phyloP scores from a whole-genome alignment of 2,888 invertebrate species.

The Hydriomena furcata region DNA sequence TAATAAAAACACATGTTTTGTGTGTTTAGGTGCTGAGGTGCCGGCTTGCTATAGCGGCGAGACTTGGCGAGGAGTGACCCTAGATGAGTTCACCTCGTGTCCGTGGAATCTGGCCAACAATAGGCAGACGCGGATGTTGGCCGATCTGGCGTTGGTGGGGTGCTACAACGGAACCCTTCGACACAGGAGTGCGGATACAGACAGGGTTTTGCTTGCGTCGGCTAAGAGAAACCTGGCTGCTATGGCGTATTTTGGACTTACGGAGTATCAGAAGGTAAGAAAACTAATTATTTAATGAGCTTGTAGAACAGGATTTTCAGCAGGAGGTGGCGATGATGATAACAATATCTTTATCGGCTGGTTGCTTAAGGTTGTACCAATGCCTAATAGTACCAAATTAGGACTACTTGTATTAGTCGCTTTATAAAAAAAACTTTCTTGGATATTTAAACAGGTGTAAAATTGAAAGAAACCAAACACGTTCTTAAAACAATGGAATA shows the following conservation, averaged over 20 bases:
- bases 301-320: not conserved
- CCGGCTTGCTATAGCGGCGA: slow-evolving; percentile 91
- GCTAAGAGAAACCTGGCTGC: slow-evolving; percentile 97
- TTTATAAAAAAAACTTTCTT: too few relatives aligned
- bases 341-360: too few relatives aligned
- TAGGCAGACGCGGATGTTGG: slow-evolving; percentile 98
- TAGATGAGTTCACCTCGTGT: slow-evolving; percentile 96
- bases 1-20: slow-evolving; percentile 18
- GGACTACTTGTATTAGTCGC: too few relatives aligned
- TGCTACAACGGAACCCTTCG: slow-evolving; percentile 95
- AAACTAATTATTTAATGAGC: not conserved
- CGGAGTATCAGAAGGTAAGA: slow-evolving; percentile 94
- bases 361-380: too few relatives aligned
- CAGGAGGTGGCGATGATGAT: too few relatives aligned
- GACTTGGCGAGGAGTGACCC: slow-evolving; percentile 94
- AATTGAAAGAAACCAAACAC: not conserved
- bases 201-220: slow-evolving; percentile 94
- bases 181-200: slow-evolving; percentile 87
- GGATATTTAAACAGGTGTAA: slow-evolving; percentile 1
- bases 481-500: not conserved
- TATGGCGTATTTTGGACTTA: slow-evolving; percentile 98
- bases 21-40: slow-evolving; percentile 86
- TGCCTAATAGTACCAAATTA: too few relatives aligned
- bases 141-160: slow-evolving; percentile 96
- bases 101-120: slow-evolving; percentile 97